These are phyloP conservation scores for Volucella inanis DNA, from an alignment of 2,888 invertebrate genomes.

Conservation along the genomic window DNA sequence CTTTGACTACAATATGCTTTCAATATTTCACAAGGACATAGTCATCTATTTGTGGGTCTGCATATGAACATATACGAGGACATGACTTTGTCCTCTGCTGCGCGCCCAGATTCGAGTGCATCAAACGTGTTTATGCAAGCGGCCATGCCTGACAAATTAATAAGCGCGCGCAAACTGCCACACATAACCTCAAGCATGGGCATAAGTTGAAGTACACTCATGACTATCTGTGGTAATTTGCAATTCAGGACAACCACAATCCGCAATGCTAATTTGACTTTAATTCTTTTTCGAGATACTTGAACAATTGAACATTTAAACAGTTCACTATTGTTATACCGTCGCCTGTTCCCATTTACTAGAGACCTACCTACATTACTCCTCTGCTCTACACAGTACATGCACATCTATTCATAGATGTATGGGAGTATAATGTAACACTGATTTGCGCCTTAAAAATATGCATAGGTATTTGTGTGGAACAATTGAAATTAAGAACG, in stretches of 20 bases:
- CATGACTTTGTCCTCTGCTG: constrained; percentile 20
- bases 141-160: constrained; percentile 57
- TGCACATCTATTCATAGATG: background rate
- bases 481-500: constrained; percentile 13
- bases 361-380: background rate
- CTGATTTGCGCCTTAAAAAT: background rate
- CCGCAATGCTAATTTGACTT: constrained; percentile 67
- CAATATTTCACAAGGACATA: constrained; percentile 61
- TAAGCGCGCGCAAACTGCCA: constrained; percentile 24
- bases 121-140: constrained; percentile 41
- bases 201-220: background rate
- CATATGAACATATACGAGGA: background rate
- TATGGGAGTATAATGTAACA: background rate
- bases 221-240: constrained; percentile 47
- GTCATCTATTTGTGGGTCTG: too few relatives aligned
- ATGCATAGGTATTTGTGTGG: background rate
- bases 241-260: constrained; percentile 64
- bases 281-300: constrained; percentile 48
- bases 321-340: constrained; percentile 13
- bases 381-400: background rate
- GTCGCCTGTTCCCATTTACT: constrained; percentile 5
- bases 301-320: constrained; percentile 34
- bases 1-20: constrained; percentile 62
- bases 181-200: background rate
- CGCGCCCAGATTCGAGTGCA: constrained; percentile 23